Evolutionary conservation across 2,113 vertebrate genomes (phyloP), one percentile per base, ranked within the genome.

Genomic region (Ia io): DNA sequence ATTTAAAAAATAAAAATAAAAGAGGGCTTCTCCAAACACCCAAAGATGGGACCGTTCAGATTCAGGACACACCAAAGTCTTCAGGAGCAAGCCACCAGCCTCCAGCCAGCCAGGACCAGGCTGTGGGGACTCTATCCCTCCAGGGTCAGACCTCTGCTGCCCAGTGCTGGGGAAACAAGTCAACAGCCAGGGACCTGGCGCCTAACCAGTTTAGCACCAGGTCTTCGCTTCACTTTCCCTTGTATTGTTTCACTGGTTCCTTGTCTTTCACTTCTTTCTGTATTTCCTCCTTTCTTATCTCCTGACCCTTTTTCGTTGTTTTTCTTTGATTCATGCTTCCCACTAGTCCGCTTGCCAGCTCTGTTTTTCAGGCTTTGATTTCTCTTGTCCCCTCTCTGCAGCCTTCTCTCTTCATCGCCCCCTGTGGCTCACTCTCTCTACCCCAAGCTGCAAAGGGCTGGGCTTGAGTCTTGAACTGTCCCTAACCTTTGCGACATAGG

Each of bases 71-170:
- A 11, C 63, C 11, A 10, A 2, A 9, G 2, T 78, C 40, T 79
- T 56, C 7, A 28, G 35, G 28, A n/a, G 8, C 12, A 35, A 1
- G 1, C 9, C 28, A 7, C 28, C 30, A 5, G 30, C 82, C 23
- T n/a, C 56, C 37, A 11, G 59, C 17, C 25, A 37, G 59, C 37
- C 37, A 37, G 37, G 12, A 3, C 49, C 37, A 10, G 2, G 30
- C 5, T 42, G 2, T 4, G 1, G 3, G 40, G 77, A 25, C 49
- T 10, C 11, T 9, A 1, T 2, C 63, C 7, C 11, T 42, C 9
- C 59, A 17, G 4, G n/a, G 12, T 95, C 35, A n/a, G 37, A 76
- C 8, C 5, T 28, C 18, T 16, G 4, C 3, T 11, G 23, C 44
- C 13, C 37, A 6, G 47, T 1, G 49, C 1, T 13, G 28, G 17